These are phyloP conservation scores for Anastrepha ludens DNA, from an alignment of 1,140 invertebrate species.

Conservation along the genomic window DNA sequence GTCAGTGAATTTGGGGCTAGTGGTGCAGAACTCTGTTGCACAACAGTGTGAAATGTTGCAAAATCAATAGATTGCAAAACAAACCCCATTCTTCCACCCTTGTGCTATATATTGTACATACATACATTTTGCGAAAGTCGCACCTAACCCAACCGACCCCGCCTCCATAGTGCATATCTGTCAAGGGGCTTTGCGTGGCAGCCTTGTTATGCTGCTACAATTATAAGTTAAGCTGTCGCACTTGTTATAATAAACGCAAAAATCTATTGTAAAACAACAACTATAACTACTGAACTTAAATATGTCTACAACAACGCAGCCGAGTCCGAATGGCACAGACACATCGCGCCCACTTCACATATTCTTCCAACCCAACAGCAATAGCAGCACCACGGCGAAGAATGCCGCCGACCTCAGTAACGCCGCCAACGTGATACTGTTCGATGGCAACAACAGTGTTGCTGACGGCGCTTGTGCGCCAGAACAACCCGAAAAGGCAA, in stretches of 20 bases:
- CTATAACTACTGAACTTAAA: not conserved
- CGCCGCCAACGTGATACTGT: not conserved
- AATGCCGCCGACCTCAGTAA: not conserved
- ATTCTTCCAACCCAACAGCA: not conserved
- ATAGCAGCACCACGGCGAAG: not conserved
- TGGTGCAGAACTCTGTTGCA: conserved; percentile 31
- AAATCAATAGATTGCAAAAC: conserved; percentile 51
- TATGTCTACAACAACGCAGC: conserved; percentile 37
- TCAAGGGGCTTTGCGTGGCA: not conserved
- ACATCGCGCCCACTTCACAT: not conserved
- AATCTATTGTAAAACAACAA: not conserved
- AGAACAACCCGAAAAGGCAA: not conserved
- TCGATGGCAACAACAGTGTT: not conserved
- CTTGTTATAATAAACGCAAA: not conserved
- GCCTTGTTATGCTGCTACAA: not conserved
- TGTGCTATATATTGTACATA: not conserved
- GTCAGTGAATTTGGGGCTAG: not conserved
- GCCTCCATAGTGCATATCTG: not conserved
- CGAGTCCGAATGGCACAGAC: not conserved
- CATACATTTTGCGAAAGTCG: not conserved
- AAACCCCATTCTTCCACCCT: not conserved
- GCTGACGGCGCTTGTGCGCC: not conserved
- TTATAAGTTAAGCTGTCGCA: not conserved
- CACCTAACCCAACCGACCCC: not conserved
- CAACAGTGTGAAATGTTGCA: conserved; percentile 38